Percentiles rank a stretch among this genome's conserved stretches.
Evolutionary conservation across 1,140 invertebrate genomes (phyloP).

Genomic region (Steinernema feltiae): DNA sequence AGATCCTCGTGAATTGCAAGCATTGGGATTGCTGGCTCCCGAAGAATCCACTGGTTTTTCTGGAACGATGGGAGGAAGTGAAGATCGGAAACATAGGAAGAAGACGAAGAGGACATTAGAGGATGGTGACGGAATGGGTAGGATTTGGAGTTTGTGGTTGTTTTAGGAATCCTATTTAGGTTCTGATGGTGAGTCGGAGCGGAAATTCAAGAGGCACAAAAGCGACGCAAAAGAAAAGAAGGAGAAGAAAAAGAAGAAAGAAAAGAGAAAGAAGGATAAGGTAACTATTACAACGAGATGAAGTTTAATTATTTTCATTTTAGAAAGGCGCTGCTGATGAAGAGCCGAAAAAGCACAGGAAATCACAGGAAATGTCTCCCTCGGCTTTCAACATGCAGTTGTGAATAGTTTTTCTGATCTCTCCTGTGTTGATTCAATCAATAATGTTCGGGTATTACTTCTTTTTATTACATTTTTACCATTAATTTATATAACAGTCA

Average conservation of each 20-base stretch:
- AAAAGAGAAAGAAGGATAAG: conserved; percentile 71
- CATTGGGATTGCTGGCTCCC: conserved; percentile 14
- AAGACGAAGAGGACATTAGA: conserved; percentile 64
- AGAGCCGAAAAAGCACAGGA: conserved; percentile 15
- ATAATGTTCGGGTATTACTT: neutral
- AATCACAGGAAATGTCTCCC: neutral
- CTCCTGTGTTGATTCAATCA: conserved; percentile 9
- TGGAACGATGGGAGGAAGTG: conserved; percentile 63
- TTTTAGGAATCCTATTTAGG: neutral
- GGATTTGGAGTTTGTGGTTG: neutral
- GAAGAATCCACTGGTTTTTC: conserved; percentile 33
- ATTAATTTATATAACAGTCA: conserved; percentile 25
- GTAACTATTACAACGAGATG: conserved; percentile 59
- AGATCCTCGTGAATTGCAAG: conserved; percentile 39
- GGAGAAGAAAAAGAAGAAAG: conserved; percentile 64
- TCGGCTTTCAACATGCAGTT: conserved; percentile 12
- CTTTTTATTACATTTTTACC: neutral
- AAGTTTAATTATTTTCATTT: too few relatives aligned
- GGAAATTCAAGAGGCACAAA: conserved; percentile 77
- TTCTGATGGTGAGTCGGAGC: conserved; percentile 25
- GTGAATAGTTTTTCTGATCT: conserved; percentile 7
- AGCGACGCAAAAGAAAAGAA: conserved; percentile 65
- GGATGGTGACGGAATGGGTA: conserved; percentile 14
- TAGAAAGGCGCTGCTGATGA: conserved; percentile 20
- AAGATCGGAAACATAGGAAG: conserved; percentile 71